Evolutionary conservation across 2,113 vertebrate genomes (phyloP).

Genomic region (Cephalopholis sonnerati): DNA sequence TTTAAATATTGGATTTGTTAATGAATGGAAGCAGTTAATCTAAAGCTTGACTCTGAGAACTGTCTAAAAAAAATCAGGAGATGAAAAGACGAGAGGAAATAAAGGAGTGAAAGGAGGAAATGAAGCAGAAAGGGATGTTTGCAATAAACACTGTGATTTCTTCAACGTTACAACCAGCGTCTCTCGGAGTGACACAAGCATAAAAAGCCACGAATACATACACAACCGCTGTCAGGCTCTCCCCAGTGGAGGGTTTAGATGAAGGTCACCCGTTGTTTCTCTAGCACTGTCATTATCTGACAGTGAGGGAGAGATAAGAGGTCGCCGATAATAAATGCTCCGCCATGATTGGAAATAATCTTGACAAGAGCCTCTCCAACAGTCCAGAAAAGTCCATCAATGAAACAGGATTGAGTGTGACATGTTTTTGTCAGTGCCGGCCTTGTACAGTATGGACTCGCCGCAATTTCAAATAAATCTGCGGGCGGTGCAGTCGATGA

Average conservation of each 20-base stretch:
- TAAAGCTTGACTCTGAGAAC: constrained; percentile 38
- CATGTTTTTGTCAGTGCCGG: constrained; percentile 15
- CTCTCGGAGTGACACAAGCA: constrained; percentile 12
- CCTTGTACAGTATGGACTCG: constrained; percentile 12
- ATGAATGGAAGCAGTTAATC: constrained; percentile 59
- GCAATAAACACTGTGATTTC: constrained; percentile 42
- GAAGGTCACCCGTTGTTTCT: constrained; percentile 73
- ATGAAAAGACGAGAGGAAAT: neutral
- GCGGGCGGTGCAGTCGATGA: neutral
- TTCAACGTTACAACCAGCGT: constrained; percentile 12
- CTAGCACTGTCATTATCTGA: constrained; percentile 64
- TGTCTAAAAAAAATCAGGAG: neutral
- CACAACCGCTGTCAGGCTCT: constrained; percentile 26
- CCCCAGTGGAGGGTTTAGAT: constrained; percentile 35
- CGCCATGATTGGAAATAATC: constrained; percentile 71
- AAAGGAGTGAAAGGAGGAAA: neutral
- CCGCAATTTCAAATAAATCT: constrained; percentile 34
- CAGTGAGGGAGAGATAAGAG: constrained; percentile 62
- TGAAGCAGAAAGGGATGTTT: constrained; percentile 2
- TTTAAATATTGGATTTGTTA: constrained; percentile 73
- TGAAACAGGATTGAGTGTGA: constrained; percentile 44
- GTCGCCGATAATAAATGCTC: constrained; percentile 65
- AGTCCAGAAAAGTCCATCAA: constrained; percentile 44
- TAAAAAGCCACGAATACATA: constrained; percentile 15
- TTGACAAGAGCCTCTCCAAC: constrained; percentile 70